A percentile compares a stretch with the other conserved stretches of the same genome.
phyloP scores from a whole-genome alignment of 2,888 invertebrate genomes.

The Thysanoteuthis rhombus region DNA sequence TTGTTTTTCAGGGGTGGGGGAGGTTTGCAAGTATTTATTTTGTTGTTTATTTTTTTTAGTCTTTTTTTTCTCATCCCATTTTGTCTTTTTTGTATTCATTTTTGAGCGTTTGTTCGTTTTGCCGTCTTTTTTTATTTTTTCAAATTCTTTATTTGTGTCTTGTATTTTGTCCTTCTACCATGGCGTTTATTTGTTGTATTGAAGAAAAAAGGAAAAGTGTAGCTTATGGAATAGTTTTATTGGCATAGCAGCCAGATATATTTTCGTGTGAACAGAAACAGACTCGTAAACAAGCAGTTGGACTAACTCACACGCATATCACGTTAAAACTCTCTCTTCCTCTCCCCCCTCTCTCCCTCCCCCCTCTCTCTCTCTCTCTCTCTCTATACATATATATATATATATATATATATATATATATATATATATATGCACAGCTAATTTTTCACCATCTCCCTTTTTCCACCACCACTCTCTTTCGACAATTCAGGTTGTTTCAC shows the following conservation, averaged over 20 bases:
- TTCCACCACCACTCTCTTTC: no score
- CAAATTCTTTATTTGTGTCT: background rate
- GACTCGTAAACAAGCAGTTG: background rate
- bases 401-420: slow-evolving; percentile 12
- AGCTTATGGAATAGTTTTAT: background rate
- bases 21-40: background rate
- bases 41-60: background rate
- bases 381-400: background rate
- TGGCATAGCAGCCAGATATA: background rate
- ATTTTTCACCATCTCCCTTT: no score
- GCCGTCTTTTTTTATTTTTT: background rate
- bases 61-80: background rate
- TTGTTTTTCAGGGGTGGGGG: no score
- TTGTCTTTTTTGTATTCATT: background rate
- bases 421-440: background rate
- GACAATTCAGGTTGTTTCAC: no score
- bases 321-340: background rate
- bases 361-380: no score
- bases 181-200: background rate
- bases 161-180: background rate
- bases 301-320: background rate
- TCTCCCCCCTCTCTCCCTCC: no score
- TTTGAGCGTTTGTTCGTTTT: background rate
- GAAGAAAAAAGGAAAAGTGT: background rate
- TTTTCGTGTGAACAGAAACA: background rate